These are phyloP conservation scores for Conus betulinus DNA, from an alignment of 1,140 invertebrate genomes.

Conservation along the genomic window DNA sequence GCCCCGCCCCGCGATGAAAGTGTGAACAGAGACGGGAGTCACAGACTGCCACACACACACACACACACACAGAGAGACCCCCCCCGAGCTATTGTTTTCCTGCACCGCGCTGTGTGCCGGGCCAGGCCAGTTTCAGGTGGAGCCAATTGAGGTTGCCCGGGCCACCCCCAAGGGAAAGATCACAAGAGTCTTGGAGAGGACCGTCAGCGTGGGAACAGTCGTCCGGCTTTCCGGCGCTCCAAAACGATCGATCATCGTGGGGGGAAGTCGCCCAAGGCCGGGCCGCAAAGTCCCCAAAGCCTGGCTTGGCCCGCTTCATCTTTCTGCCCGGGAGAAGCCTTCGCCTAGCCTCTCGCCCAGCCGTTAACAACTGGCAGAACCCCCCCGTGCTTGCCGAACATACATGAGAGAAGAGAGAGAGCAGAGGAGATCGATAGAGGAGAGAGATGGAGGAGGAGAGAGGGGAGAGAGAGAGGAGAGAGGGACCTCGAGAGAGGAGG, in stretches of 20 bases:
- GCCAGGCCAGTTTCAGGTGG: not conserved
- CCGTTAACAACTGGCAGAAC: not conserved
- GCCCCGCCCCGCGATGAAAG: no score
- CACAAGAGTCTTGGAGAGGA: not conserved
- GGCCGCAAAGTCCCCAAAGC: not conserved
- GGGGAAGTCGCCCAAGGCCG: not conserved
- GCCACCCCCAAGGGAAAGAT: no score
- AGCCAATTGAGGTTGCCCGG: not conserved
- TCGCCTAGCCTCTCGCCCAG: not conserved
- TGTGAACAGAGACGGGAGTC: not conserved
- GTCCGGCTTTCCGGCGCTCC: not conserved
- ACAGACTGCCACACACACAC: not conserved
- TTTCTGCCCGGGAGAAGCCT: not conserved
- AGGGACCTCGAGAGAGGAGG: no score
- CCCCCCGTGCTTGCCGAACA: not conserved
- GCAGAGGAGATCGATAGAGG: no score
- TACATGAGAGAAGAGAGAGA: no score
- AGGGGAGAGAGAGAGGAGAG: no score
- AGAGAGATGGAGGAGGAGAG: no score
- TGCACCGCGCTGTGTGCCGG: not conserved
- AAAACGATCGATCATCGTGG: not conserved
- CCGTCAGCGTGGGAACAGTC: not conserved
- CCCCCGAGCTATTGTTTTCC: not conserved
- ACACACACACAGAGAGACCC: not conserved
- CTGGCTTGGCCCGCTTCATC: not conserved